Evolutionary conservation across 2,797 vertebrate species (phyloP).

Genomic region (Poliocrania exsul): DNA sequence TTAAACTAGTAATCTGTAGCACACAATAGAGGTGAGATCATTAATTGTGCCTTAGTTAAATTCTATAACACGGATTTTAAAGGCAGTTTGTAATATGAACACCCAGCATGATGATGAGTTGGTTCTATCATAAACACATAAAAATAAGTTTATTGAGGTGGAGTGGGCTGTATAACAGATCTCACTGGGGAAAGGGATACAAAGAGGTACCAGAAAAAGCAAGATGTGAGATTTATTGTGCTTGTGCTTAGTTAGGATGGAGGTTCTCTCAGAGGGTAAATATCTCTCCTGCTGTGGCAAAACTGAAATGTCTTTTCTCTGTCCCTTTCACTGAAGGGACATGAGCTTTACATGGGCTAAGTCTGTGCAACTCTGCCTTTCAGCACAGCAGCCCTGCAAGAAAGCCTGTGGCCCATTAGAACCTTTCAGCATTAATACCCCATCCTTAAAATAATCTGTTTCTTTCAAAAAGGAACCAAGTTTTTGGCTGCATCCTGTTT

Average conservation of each 20-base stretch:
- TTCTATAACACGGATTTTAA: background rate
- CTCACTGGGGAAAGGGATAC: background rate
- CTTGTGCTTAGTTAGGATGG: background rate
- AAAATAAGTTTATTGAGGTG: background rate
- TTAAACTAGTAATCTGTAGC: background rate
- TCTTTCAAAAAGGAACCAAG: background rate
- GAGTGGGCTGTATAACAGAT: background rate
- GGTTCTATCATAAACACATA: background rate
- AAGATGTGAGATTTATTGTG: background rate
- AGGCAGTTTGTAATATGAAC: background rate
- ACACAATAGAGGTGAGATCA: background rate
- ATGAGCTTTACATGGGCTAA: background rate
- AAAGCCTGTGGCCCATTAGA: background rate
- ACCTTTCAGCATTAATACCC: background rate
- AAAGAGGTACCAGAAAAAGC: background rate
- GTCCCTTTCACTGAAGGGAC: background rate
- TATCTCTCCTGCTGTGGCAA: background rate
- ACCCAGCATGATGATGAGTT: background rate
- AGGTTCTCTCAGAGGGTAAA: background rate
- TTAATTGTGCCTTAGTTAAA: background rate
- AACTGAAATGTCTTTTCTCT: background rate
- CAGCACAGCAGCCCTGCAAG: background rate
- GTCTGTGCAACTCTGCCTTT: background rate
- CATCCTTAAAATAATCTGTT: background rate
- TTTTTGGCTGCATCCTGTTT: background rate